phyloP scores from a whole-genome alignment of 2,888 invertebrate genomes.

The Leucophenga montana region DNA sequence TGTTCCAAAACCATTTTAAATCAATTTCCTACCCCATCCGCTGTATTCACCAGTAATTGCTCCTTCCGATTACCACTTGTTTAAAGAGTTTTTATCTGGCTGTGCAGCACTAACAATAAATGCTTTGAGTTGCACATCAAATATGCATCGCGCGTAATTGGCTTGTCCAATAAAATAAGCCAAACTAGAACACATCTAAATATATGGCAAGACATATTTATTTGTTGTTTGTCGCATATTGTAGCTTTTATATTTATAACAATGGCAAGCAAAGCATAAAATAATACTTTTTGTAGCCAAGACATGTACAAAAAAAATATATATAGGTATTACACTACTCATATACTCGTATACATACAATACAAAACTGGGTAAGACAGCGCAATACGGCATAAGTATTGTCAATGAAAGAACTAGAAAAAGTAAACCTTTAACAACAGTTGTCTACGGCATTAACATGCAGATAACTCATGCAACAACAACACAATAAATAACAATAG shows the following conservation, averaged over 20 bases:
- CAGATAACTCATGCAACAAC: conserved; percentile 25
- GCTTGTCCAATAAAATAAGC: conserved; percentile 20
- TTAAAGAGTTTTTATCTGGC: no score
- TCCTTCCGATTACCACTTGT: no score
- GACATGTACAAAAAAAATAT: not conserved
- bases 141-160: conserved; percentile 57
- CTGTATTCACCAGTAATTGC: no score
- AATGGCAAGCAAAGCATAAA: conserved; percentile 12
- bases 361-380: conserved; percentile 14
- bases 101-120: no score
- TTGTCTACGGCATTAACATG: conserved; percentile 16
- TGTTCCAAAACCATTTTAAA: no score
- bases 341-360: not conserved
- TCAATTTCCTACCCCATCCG: no score
- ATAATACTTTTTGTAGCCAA: conserved; percentile 14
- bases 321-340: not conserved
- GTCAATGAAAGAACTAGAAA: not conserved
- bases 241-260: conserved; percentile 10
- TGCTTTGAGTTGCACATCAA: not conserved
- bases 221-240: not conserved
- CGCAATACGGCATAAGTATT: not conserved
- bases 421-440: conserved; percentile 7
- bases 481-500: conserved; percentile 51
- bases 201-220: not conserved
- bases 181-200: conserved; percentile 61